phyloP scores from a whole-genome alignment of 2,888 invertebrate genomes.

The Argyra leucocephala region DNA sequence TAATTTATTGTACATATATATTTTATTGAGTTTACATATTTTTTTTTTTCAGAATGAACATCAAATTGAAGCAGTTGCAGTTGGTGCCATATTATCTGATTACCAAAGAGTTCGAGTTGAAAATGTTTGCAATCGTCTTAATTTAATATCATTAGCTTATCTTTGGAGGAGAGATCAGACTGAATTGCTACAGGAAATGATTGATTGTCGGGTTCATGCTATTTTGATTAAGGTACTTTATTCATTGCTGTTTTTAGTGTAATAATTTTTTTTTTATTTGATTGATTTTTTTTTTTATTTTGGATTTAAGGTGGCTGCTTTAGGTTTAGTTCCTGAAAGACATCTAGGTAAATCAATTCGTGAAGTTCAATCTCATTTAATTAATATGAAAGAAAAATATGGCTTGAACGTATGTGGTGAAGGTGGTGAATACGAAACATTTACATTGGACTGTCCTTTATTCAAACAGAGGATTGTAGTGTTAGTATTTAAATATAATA shows the following conservation, averaged over 20 bases:
- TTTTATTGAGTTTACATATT: too few relatives aligned
- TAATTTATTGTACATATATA: too few relatives aligned
- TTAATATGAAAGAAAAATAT: slow-evolving; percentile 85
- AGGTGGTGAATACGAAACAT: slow-evolving; percentile 98
- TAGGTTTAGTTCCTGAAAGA: slow-evolving; percentile 76
- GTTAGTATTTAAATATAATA: slow-evolving; percentile 54
- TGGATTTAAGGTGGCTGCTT: slow-evolving; percentile 56
- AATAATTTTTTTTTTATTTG: background rate
- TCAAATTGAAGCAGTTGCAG: slow-evolving; percentile 83
- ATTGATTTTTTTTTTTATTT: slow-evolving; percentile 9
- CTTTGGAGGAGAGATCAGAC: slow-evolving; percentile 94
- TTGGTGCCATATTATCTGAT: slow-evolving; percentile 95
- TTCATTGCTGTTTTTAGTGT: background rate
- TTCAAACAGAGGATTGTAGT: slow-evolving; percentile 82
- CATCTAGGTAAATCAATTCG: slow-evolving; percentile 80
- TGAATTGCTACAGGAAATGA: slow-evolving; percentile 93
- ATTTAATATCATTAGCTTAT: slow-evolving; percentile 80
- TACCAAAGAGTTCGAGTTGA: slow-evolving; percentile 96
- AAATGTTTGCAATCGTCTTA: slow-evolving; percentile 91
- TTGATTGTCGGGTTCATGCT: slow-evolving; percentile 81
- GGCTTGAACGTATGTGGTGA: slow-evolving; percentile 95
- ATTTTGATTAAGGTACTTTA: slow-evolving; percentile 82
- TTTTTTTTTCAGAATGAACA: slow-evolving; percentile 47
- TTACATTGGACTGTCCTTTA: slow-evolving; percentile 93
- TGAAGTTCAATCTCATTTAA: slow-evolving; percentile 78